phyloP scores from a whole-genome alignment of 2,113 vertebrate species.

The Saccopteryx leptura region DNA sequence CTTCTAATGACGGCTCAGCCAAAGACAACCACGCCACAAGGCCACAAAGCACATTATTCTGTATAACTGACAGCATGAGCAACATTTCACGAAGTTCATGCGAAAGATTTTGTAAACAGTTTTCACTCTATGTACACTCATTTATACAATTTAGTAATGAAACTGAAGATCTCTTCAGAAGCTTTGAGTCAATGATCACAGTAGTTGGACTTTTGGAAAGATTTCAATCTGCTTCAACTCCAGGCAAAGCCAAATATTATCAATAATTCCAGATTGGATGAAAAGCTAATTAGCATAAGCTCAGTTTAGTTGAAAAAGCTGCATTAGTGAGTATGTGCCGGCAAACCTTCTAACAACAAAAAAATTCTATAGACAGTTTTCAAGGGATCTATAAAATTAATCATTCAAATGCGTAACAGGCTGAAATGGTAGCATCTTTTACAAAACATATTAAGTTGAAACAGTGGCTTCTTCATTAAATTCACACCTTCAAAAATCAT shows the following conservation, averaged over 20 bases:
- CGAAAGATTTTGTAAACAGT: neutral
- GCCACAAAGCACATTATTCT: neutral
- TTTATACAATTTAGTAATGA: neutral
- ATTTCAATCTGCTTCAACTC: neutral
- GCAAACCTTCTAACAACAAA: neutral
- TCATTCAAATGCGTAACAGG: neutral
- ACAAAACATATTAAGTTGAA: neutral
- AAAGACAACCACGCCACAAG: neutral
- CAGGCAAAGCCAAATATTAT: slow-evolving; percentile 11
- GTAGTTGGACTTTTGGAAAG: neutral
- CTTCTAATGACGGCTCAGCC: neutral
- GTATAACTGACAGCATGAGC: neutral
- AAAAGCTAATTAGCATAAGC: slow-evolving; percentile 1
- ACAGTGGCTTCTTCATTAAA: neutral
- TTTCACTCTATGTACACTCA: neutral
- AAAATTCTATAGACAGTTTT: neutral
- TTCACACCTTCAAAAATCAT: neutral
- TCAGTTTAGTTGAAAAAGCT: neutral
- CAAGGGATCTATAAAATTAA: neutral
- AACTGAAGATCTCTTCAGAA: neutral
- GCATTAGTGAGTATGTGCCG: neutral
- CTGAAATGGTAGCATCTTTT: neutral
- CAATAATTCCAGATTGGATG: neutral
- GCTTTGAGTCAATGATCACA: neutral
- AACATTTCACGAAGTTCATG: neutral